These are phyloP conservation scores for Falco biarmicus DNA, from an alignment of 2,797 vertebrate genomes.

Conservation along the genomic window DNA sequence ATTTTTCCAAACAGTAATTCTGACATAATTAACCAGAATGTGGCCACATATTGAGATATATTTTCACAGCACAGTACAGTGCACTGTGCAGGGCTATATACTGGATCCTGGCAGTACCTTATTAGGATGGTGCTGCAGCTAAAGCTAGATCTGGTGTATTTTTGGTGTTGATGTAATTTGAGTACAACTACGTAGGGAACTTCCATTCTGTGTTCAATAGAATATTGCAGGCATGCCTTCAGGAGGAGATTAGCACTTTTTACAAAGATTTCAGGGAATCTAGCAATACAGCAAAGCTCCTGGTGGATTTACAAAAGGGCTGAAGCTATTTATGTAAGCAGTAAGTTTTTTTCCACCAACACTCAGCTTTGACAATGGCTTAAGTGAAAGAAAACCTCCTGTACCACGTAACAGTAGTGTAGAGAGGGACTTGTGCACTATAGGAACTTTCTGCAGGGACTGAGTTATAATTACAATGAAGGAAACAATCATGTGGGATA, in stretches of 20 bases:
- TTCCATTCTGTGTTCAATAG: not conserved
- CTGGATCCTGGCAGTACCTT: not conserved
- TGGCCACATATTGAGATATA: not conserved
- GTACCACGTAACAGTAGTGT: accelerated
- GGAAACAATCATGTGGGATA: not conserved
- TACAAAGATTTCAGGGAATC: not conserved
- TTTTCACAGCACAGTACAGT: not conserved
- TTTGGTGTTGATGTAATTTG: not conserved
- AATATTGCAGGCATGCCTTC: not conserved
- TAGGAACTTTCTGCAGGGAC: not conserved
- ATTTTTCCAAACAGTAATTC: not conserved
- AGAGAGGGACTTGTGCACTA: not conserved
- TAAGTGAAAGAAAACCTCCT: not conserved
- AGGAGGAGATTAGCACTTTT: not conserved
- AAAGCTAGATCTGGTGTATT: not conserved
- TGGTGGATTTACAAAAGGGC: not conserved
- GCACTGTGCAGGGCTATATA: not conserved
- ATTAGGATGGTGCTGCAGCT: not conserved
- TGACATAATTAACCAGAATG: not conserved
- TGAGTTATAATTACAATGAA: not conserved
- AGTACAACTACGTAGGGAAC: not conserved
- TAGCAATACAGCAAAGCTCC: not conserved
- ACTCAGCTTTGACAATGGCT: not conserved
- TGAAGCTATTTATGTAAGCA: not conserved
- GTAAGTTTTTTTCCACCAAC: not conserved